These are phyloP conservation scores for Leptothorax acervorum DNA, from an alignment of 2,888 invertebrate genomes.

Conservation along the genomic window DNA sequence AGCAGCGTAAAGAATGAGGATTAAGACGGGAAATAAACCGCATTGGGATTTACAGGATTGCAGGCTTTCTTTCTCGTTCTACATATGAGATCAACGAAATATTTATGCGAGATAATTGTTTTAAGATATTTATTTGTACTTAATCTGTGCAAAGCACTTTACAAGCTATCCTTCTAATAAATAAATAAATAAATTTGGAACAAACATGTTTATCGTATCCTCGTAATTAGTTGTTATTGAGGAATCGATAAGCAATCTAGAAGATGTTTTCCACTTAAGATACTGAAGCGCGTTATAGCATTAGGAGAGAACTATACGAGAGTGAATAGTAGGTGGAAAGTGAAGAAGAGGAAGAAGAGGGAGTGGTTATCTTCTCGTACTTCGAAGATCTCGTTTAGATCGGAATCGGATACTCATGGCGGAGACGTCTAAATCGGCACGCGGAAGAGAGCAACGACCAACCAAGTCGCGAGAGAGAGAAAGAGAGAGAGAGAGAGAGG, in stretches of 20 bases:
- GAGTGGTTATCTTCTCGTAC: conserved; percentile 49
- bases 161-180: background rate
- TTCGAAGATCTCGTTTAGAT: conserved; percentile 68
- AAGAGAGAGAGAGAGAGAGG: conserved; percentile 5
- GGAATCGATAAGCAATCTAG: conserved; percentile 14
- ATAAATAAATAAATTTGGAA: conserved; percentile 9
- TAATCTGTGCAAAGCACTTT: background rate
- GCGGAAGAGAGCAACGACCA: conserved; percentile 75
- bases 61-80: background rate
- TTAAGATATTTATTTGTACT: background rate
- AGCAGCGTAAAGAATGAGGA: background rate
- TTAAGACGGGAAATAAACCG: background rate
- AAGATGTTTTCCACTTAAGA: background rate
- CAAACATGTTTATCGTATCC: background rate
- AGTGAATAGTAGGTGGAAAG: conserved; percentile 39
- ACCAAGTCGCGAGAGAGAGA: conserved; percentile 44
- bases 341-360: conserved; percentile 17
- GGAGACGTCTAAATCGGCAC: conserved; percentile 76
- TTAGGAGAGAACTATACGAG: conserved; percentile 13
- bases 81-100: background rate
- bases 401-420: conserved; percentile 66
- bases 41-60: background rate
- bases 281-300: background rate
- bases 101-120: background rate
- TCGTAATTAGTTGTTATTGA: conserved; percentile 31